phyloP scores from a whole-genome alignment of 2,113 vertebrate species.

The Pterocles burchelli region DNA sequence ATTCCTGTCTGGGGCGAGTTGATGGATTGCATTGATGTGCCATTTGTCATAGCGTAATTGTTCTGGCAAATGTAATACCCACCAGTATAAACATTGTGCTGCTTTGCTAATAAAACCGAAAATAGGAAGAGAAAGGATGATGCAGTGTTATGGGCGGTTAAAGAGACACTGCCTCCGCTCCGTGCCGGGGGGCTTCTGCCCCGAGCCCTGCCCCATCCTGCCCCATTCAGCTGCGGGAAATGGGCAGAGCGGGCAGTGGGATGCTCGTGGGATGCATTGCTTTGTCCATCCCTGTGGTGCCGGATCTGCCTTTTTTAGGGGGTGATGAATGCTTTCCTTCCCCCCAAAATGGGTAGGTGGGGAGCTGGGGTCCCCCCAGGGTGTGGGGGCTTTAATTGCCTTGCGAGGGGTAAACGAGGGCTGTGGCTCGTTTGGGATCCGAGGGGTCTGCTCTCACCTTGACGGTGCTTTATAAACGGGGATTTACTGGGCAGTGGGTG shows the following conservation, averaged over 20 bases:
- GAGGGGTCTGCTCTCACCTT: neutral
- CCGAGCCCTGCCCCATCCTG: neutral
- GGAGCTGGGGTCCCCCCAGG: accelerated
- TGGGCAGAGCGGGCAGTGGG: accelerated
- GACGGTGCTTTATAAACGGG: neutral
- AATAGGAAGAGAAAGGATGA: constrained; percentile 91
- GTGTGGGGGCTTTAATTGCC: neutral
- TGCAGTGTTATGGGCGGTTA: constrained; percentile 86
- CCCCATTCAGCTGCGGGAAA: neutral
- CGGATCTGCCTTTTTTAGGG: neutral
- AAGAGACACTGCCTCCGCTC: constrained; percentile 86
- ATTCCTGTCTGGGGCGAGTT: constrained; percentile 95
- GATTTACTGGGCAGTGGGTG: neutral
- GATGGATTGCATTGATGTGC: constrained; percentile 99
- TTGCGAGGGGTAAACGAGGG: neutral
- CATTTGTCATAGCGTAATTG: constrained; percentile 99
- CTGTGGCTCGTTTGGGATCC: neutral
- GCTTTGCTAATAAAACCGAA: constrained; percentile 95
- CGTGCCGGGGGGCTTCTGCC: constrained; percentile 16
- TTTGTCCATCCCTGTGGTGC: neutral
- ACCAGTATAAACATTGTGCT: constrained; percentile 97
- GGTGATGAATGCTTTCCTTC: accelerated
- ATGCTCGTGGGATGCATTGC: accelerated
- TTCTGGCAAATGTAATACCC: constrained; percentile 99
- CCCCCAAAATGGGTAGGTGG: accelerated